Base-by-base conservation (phyloP, 1,140 invertebrate species). In the Drosophila pandora region DNA sequence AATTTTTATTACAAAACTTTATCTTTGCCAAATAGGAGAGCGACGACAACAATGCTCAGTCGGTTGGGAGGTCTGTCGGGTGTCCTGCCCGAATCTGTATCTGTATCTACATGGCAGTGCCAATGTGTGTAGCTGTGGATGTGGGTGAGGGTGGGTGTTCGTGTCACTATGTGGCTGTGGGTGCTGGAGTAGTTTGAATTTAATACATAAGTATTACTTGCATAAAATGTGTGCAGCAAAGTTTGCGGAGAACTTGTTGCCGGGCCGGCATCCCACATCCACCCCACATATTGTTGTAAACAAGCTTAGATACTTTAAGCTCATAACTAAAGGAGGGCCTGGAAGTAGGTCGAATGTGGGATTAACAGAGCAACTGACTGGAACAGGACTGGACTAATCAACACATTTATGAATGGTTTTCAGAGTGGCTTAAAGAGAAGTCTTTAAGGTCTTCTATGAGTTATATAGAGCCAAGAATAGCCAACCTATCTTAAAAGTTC, bases 1-100 rank as follows among this genome's bases (percentile, higher is more conserved):
- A 79, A 88, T 88, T 88, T 88, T 88, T 88, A 88, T 88, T 88
- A 88, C 83, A 88, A 89, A 88, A 88, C 83, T 88, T 88, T 88
- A 88, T 88, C 83, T 87, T 87, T 88, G 83, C 83, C 83, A 87
- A 87, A 87, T 85, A 88, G 74, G 69, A 73, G 56, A 49, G 75
- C 77, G 50, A 59, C 54, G 50, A 59, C 57, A 58, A 72, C 58
- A 69, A 73, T 43, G 41, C 41, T 43, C 25, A 6, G 25, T 43
- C 41, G 41, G 41, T 2, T 13, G 5, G 17, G 17, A 17, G 17
- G 17, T 17, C 17, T 17, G 17, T 17, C 41, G 41, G 41, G 5
- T 13, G 5, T 43, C 41, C 47, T 53, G 12, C 45, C 30, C 21
- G 6, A 21, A 21, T 17, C 17, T 17, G 17, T 17, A 17, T 17